phyloP scores from a whole-genome alignment of 2,113 vertebrate genomes.

The Struthidea cinerea region DNA sequence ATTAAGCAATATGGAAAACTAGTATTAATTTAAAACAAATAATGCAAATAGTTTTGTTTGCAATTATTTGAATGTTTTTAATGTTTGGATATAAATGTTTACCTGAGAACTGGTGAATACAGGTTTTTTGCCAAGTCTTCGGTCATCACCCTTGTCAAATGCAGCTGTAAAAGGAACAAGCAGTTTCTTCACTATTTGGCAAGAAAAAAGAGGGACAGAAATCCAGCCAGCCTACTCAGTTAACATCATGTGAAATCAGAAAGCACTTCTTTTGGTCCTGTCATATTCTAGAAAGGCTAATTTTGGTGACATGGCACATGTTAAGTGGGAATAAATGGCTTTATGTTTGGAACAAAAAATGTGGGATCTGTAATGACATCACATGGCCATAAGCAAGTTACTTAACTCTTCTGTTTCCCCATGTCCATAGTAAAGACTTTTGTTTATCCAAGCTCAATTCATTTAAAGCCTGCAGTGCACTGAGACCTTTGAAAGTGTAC shows the following conservation, averaged over 20 bases:
- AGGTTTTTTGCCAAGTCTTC: constrained; percentile 88
- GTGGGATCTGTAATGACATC: background rate
- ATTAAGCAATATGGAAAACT: background rate
- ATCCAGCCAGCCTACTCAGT: background rate
- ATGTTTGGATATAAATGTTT: constrained; percentile 38
- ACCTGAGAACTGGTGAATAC: constrained; percentile 92
- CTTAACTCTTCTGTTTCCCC: background rate
- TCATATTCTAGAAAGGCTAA: background rate
- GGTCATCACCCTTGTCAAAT: constrained; percentile 91
- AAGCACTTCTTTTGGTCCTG: background rate
- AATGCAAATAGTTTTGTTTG: background rate
- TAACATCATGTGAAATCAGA: constrained; percentile 1
- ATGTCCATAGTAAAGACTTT: background rate
- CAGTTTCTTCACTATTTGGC: constrained; percentile 21
- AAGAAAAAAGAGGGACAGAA: background rate
- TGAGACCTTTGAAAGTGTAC: background rate
- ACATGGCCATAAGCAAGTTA: background rate
- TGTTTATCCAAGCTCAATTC: background rate
- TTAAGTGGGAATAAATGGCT: background rate
- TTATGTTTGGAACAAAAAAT: background rate
- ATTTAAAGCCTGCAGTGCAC: background rate
- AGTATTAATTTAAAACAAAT: background rate
- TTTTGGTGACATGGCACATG: background rate
- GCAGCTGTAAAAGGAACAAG: constrained; percentile 77
- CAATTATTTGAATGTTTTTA: background rate